These are phyloP conservation scores for Panulirus ornatus DNA, from an alignment of 1,140 invertebrate genomes.

Conservation along the genomic window DNA sequence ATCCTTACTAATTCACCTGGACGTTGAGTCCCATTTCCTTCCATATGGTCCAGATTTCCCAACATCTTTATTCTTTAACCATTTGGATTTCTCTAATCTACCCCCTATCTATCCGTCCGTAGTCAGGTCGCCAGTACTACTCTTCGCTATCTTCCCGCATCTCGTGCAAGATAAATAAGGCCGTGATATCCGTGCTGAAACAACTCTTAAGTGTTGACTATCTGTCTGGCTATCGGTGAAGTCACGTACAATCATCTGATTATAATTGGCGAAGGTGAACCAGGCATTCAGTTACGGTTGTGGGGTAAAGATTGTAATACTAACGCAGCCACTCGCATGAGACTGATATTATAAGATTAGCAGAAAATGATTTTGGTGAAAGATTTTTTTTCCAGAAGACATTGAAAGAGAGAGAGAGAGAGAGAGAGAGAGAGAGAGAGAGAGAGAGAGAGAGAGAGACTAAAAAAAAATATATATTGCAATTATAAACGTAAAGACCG, in stretches of 20 bases:
- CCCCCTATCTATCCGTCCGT: too few relatives aligned
- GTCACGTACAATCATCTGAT: conserved; percentile 14
- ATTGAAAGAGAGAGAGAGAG: conserved; percentile 16
- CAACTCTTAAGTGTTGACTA: neutral
- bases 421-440: conserved; percentile 39
- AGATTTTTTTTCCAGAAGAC: conserved; percentile 1
- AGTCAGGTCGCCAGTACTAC: too few relatives aligned
- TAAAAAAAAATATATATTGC: too few relatives aligned
- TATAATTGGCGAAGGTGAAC: neutral
- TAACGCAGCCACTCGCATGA: conserved; percentile 1
- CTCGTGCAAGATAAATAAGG: too few relatives aligned
- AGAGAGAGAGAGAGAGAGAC: conserved; percentile 18
- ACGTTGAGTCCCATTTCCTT: too few relatives aligned
- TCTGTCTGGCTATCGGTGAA: neutral
- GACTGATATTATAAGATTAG: neutral
- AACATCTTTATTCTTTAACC: too few relatives aligned
- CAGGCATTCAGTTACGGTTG: neutral
- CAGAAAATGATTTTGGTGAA: conserved; percentile 24
- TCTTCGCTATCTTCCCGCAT: too few relatives aligned
- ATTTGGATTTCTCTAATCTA: too few relatives aligned
- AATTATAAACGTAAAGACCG: too few relatives aligned
- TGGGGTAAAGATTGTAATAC: neutral
- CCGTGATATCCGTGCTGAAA: too few relatives aligned
- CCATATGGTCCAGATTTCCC: too few relatives aligned
- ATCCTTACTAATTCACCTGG: too few relatives aligned